Conservation (phyloP, 2,888 invertebrate genomes). For the Rhingia campestris region DNA sequence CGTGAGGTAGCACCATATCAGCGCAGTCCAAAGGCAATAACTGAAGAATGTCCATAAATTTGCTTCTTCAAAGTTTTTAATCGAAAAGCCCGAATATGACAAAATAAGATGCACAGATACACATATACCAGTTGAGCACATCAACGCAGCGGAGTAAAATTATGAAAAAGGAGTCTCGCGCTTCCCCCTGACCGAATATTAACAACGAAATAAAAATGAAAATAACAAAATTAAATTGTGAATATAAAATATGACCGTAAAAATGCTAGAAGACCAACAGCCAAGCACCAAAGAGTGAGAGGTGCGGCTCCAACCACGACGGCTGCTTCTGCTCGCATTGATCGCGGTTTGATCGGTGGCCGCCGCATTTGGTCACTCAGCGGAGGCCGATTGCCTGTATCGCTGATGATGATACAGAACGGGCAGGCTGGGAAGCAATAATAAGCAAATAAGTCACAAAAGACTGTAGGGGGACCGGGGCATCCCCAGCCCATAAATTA, state of each 20-base stretch:
- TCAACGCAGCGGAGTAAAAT: slow-evolving; percentile 64
- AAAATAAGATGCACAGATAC: slow-evolving; percentile 54
- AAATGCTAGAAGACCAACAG: slow-evolving; percentile 54
- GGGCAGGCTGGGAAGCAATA: slow-evolving; percentile 52
- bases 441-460: slow-evolving; percentile 75
- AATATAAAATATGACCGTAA: slow-evolving; percentile 73
- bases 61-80: slow-evolving; percentile 72
- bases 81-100: slow-evolving; percentile 74
- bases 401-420: slow-evolving; percentile 60
- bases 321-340: slow-evolving; percentile 59
- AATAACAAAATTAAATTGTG: slow-evolving; percentile 74
- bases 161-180: slow-evolving; percentile 66
- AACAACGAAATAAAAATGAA: slow-evolving; percentile 52
- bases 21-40: slow-evolving; percentile 66
- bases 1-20: slow-evolving; percentile 58
- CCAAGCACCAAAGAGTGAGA: slow-evolving; percentile 13
- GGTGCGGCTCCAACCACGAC: slow-evolving; percentile 30
- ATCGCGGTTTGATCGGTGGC: slow-evolving; percentile 67
- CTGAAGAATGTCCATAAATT: slow-evolving; percentile 74
- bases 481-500: slow-evolving; percentile 59
- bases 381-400: slow-evolving; percentile 41
- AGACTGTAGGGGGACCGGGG: slow-evolving; percentile 21
- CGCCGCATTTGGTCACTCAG: slow-evolving; percentile 65
- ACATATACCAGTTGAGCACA: slow-evolving; percentile 37
- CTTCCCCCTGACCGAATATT: slow-evolving; percentile 12